phyloP scores from a whole-genome alignment of 2,888 invertebrate genomes.

The Rhyacophila evoluta region DNA sequence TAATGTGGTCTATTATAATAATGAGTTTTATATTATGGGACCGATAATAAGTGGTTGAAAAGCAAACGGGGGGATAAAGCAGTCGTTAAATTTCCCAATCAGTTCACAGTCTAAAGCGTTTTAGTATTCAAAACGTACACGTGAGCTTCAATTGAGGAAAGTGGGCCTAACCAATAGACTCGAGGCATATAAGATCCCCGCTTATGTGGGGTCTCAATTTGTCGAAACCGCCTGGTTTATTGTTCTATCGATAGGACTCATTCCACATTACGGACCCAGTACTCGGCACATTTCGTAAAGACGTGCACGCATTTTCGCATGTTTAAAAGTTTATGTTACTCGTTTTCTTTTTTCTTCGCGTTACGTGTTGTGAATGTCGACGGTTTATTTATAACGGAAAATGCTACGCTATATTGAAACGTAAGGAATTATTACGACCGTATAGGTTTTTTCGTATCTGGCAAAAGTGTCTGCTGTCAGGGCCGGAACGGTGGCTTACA shows the following conservation, averaged over 20 bases:
- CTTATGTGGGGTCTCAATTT: slow-evolving; percentile 30
- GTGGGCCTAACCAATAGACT: slow-evolving; percentile 21
- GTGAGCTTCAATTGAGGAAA: slow-evolving; percentile 19
- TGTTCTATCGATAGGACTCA: slow-evolving; percentile 34
- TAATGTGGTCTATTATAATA: no score
- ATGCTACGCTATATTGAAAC: slow-evolving; percentile 38
- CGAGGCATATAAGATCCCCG: slow-evolving; percentile 16
- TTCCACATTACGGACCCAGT: slow-evolving; percentile 28
- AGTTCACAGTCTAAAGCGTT: not conserved
- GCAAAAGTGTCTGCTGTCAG: slow-evolving; percentile 21
- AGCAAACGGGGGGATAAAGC: not conserved
- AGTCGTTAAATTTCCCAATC: slow-evolving; percentile 12
- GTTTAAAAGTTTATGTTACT: slow-evolving; percentile 38
- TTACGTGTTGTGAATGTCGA: slow-evolving; percentile 35
- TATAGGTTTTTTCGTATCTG: slow-evolving; percentile 33
- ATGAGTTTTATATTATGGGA: no score
- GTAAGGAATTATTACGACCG: slow-evolving; percentile 40
- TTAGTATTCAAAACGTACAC: slow-evolving; percentile 19
- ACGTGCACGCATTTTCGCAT: slow-evolving; percentile 45
- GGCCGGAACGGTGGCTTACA: not conserved
- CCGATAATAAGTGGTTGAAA: not conserved
- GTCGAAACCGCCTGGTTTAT: slow-evolving; percentile 32
- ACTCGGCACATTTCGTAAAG: slow-evolving; percentile 32
- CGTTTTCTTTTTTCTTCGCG: slow-evolving; percentile 29
- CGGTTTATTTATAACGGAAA: slow-evolving; percentile 7